phyloP scores from a whole-genome alignment of 2,113 vertebrate species.

The Lota lota region DNA sequence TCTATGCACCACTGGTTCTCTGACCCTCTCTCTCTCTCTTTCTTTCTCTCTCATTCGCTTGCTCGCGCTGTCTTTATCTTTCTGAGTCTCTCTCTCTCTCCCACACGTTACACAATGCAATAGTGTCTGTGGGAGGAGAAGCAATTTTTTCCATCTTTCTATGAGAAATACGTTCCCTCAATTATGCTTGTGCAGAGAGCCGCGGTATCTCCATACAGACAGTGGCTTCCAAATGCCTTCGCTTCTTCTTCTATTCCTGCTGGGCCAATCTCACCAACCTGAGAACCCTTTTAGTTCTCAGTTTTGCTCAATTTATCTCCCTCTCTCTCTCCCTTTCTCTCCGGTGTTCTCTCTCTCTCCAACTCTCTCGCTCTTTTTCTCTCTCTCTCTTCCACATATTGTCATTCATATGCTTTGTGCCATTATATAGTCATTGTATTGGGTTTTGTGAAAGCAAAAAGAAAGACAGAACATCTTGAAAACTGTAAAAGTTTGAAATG shows the following conservation, averaged over 20 bases:
- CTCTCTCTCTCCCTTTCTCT: neutral
- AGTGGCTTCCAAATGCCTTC: constrained; percentile 39
- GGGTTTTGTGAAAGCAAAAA: constrained; percentile 9
- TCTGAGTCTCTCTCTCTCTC: neutral
- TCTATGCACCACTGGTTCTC: neutral
- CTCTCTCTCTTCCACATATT: neutral
- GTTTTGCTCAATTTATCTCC: constrained; percentile 39
- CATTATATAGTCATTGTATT: constrained; percentile 15
- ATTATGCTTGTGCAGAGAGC: constrained; percentile 23
- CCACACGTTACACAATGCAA: constrained; percentile 13
- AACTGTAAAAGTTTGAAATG: neutral
- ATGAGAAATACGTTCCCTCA: constrained; percentile 8
- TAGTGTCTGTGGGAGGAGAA: constrained; percentile 20
- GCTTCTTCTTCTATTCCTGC: constrained; percentile 24
- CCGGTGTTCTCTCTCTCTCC: neutral
- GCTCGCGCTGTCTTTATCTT: neutral
- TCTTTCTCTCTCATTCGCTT: no score
- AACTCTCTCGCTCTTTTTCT: neutral
- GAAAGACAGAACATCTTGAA: neutral
- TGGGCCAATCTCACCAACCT: constrained; percentile 23
- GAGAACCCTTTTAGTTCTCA: constrained; percentile 36
- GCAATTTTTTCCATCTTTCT: neutral
- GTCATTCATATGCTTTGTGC: constrained; percentile 25
- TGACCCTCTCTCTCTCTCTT: neutral
- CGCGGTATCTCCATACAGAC: constrained; percentile 28